Base-by-base conservation (phyloP, 2,888 invertebrate genomes). In the Napeogenes sylphis region DNA sequence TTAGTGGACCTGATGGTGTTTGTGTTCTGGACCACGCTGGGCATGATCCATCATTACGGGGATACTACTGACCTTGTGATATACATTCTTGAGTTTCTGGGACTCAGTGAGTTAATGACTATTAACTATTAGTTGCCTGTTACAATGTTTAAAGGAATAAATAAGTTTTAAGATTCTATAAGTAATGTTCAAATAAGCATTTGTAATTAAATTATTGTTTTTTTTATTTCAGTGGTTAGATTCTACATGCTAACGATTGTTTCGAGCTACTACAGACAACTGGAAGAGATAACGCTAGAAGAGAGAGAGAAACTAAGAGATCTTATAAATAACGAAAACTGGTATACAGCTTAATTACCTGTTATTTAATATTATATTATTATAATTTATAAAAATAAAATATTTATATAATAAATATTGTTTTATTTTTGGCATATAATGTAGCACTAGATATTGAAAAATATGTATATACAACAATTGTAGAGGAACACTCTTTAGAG, bases 161-260 rank as follows among this genome's bases (percentile, higher is more conserved):
- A 1, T 21, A 21, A 21, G 21, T 21, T 0, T 21, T 21, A 21
- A 21, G 21, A 21, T 21, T 21, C 1, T 21, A 21, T 21, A 21
- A 21, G 1, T 21, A 21, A 21, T 21, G 21, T 21, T 21, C 21
- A 21, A 21, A 1, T 21, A 21, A 21, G 21, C 21, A 1, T 21
- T 21, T 21, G 21, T 21, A 21, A 21, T 21, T 21, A 21, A 21
- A 21, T 21, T 21, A 21, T 21, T 42, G 2, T 12, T 42, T 42
- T 12, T 10, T 42, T 10, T 10, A 42, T 75, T 78, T 0, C 81
- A 90, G 90, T 86, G 70, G 65, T 87, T 13, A 79, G 84, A 10
- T 81, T 86, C 76, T 90, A 90, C 78, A 87, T 88, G 86, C 68
- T 90, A 67, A 79, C 83, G 72, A 65, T 88, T n/a, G 90, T 90